Conservation (phyloP, 2,113 vertebrate genomes). For the Platysteira castanea region DNA sequence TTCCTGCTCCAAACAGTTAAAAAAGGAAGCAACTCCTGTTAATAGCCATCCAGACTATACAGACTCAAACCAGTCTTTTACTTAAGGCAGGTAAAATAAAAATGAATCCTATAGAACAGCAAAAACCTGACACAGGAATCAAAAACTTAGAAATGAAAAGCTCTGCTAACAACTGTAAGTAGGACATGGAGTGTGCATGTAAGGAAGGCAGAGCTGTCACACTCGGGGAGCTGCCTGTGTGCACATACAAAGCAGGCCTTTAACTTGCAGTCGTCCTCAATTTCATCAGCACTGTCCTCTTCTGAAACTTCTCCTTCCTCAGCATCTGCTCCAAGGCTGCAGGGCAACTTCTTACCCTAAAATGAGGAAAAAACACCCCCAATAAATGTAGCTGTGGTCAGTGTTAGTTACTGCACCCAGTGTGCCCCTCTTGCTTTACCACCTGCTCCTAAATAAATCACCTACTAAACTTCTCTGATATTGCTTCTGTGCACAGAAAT, state of each 20-base stretch:
- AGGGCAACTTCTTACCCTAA: constrained; percentile 92
- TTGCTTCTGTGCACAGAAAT: background rate
- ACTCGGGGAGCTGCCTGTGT: background rate
- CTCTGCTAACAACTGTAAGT: background rate
- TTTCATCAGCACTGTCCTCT: constrained; percentile 96
- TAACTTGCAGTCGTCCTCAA: constrained; percentile 96
- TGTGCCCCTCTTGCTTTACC: background rate
- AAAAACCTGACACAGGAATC: background rate
- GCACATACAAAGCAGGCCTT: constrained; percentile 84
- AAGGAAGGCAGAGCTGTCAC: background rate
- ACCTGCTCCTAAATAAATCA: background rate
- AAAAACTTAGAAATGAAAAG: background rate
- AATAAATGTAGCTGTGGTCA: background rate
- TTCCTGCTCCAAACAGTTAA: background rate
- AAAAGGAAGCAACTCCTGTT: background rate
- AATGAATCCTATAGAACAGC: background rate
- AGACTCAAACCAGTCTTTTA: background rate
- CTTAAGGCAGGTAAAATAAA: background rate
- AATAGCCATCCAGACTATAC: background rate
- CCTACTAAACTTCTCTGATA: background rate
- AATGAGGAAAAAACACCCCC: background rate
- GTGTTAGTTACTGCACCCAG: background rate
- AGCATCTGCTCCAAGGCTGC: constrained; percentile 86
- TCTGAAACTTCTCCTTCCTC: constrained; percentile 98
- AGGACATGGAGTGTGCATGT: background rate